Conservation (phyloP, 2,797 vertebrate genomes). For the Ceryle rudis region DNA sequence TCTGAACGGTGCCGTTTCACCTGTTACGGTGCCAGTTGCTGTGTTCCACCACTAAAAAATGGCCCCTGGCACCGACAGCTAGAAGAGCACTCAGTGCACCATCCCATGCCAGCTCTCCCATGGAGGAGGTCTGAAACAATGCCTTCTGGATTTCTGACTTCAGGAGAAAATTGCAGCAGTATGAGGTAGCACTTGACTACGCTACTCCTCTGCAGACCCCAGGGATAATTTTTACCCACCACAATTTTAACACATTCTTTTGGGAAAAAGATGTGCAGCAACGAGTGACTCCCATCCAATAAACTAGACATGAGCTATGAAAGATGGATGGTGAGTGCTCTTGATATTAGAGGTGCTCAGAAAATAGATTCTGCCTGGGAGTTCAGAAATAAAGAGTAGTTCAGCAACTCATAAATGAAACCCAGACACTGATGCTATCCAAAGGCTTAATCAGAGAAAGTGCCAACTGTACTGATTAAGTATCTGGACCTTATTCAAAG, state of each 20-base stretch:
- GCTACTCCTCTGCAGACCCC: neutral
- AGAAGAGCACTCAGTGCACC: neutral
- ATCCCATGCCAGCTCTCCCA: neutral
- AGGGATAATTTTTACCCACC: neutral
- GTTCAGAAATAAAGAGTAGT: neutral
- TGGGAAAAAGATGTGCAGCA: neutral
- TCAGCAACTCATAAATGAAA: neutral
- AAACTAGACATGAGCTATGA: rapidly evolving
- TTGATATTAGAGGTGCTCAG: neutral
- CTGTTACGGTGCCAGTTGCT: neutral
- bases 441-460: neutral
- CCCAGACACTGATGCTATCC: neutral
- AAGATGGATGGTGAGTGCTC: neutral
- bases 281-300: rapidly evolving
- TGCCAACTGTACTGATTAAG: neutral
- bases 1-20: neutral
- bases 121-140: neutral
- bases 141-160: neutral
- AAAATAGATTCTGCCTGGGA: neutral
- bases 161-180: neutral
- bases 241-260: neutral
- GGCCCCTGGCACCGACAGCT: neutral
- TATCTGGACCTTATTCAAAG: neutral
- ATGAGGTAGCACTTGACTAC: neutral
- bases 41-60: neutral